Evolutionary conservation across 2,888 invertebrate species (phyloP).

Genomic region (Chrysodeixis includens): DNA sequence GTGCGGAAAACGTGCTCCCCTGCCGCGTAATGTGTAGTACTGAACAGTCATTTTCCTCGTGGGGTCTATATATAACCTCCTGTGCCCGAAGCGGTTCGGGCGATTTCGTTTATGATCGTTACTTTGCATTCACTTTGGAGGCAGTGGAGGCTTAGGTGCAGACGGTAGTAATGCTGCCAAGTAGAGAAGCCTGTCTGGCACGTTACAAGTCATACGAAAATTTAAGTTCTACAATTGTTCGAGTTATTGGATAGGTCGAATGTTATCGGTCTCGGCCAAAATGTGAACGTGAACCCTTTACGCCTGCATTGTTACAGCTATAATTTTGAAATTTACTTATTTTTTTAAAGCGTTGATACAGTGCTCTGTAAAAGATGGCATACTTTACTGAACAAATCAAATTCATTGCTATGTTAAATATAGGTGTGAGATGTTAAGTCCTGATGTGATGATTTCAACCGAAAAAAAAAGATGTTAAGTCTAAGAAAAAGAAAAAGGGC

Average conservation of each 20-base stretch:
- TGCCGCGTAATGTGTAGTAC: conserved; percentile 65
- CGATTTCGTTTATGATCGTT: conserved; percentile 73
- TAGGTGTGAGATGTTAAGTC: no score
- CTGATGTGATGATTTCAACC: no score
- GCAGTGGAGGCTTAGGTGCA: conserved; percentile 61
- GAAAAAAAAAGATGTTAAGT: no score
- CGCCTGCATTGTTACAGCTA: conserved; percentile 33
- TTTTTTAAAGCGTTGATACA: no score
- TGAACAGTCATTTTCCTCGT: conserved; percentile 69
- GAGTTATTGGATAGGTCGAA: conserved; percentile 48
- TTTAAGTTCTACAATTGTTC: conserved; percentile 22
- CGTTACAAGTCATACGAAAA: conserved; percentile 8
- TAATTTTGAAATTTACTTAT: conserved; percentile 15
- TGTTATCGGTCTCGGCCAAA: conserved; percentile 57
- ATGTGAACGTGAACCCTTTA: conserved; percentile 55
- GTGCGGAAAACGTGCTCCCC: conserved; percentile 55
- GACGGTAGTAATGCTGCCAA: conserved; percentile 55
- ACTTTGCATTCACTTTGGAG: conserved; percentile 75
- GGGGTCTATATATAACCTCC: conserved; percentile 72
- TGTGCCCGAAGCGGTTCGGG: conserved; percentile 66
- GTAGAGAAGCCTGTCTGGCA: conserved; percentile 42
- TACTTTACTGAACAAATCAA: no score
- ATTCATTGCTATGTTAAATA: no score
- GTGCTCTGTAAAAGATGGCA: no score
- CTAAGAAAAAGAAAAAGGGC: no score